Conservation (phyloP, 2,888 invertebrate genomes). For the Automeris io region DNA sequence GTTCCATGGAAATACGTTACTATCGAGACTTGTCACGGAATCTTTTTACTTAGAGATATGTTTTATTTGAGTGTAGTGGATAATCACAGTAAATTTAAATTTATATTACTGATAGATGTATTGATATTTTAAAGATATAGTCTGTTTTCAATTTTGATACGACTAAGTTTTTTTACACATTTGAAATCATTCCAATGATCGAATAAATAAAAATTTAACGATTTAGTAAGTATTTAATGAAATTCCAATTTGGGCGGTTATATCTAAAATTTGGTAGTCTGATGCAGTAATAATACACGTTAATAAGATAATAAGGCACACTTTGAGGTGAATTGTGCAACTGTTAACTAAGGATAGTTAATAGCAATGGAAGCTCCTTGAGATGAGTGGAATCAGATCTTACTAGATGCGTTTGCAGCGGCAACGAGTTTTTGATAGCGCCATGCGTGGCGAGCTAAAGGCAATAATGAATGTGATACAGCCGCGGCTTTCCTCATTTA, state of each 20-base stretch:
- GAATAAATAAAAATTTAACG: no score
- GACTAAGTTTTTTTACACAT: no score
- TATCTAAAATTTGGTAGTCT: no score
- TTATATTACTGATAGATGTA: no score
- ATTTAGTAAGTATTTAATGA: no score
- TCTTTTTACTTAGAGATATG: conserved; percentile 57
- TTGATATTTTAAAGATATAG: no score
- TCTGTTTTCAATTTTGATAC: no score
- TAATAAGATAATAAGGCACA: conserved; percentile 46
- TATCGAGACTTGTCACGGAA: conserved; percentile 67
- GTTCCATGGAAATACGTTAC: conserved; percentile 51
- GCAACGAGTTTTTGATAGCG: conserved; percentile 72
- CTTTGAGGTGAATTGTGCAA: conserved; percentile 53
- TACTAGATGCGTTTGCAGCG: conserved; percentile 47
- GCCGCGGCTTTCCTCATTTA: conserved; percentile 63
- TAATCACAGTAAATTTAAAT: no score
- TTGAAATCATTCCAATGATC: no score
- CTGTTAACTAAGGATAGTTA: conserved; percentile 56
- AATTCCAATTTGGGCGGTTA: no score
- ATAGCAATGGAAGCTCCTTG: conserved; percentile 51
- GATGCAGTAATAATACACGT: neutral
- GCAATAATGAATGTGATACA: conserved; percentile 72
- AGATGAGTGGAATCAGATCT: conserved; percentile 46
- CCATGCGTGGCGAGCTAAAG: conserved; percentile 59
- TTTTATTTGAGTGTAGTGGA: no score